Conservation (phyloP, 2,888 invertebrate genomes). For the Quadriops clusia region DNA sequence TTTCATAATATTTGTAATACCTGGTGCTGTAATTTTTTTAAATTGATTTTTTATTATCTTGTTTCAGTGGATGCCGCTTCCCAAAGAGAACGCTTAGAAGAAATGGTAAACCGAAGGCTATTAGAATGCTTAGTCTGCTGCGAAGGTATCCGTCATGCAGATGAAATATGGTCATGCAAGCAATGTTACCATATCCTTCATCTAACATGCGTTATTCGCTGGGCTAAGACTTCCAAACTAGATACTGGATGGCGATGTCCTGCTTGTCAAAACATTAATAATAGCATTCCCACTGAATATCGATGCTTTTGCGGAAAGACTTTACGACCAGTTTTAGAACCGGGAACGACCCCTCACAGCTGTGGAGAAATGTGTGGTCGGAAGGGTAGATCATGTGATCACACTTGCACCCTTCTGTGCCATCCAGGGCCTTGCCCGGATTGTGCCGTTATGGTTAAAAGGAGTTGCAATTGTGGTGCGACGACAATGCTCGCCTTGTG, state of each 20-base stretch:
- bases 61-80: slow-evolving; percentile 46
- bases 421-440: slow-evolving; percentile 94
- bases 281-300: slow-evolving; percentile 66
- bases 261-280: slow-evolving; percentile 78
- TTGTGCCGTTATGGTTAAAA: slow-evolving; percentile 64
- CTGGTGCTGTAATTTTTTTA: slow-evolving; percentile 5
- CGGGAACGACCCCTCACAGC: slow-evolving; percentile 74
- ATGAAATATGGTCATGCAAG: slow-evolving; percentile 81
- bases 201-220: slow-evolving; percentile 77
- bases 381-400: slow-evolving; percentile 40
- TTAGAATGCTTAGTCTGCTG: slow-evolving; percentile 94
- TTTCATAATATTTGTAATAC: slow-evolving; percentile 1
- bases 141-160: slow-evolving; percentile 66
- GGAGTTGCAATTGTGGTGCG: slow-evolving; percentile 68
- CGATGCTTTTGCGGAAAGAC: slow-evolving; percentile 83
- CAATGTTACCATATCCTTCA: slow-evolving; percentile 91
- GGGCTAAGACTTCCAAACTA: slow-evolving; percentile 72
- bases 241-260: slow-evolving; percentile 91
- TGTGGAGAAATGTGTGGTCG: slow-evolving; percentile 82
- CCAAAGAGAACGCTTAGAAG: slow-evolving; percentile 73
- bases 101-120: slow-evolving; percentile 68
- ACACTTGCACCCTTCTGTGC: slow-evolving; percentile 69
- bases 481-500: slow-evolving; percentile 59
- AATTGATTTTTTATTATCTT: slow-evolving; percentile 5
- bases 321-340: slow-evolving; percentile 61